These are phyloP conservation scores for Brienomyrus longianalis DNA, from an alignment of 2,113 vertebrate species.

Conservation along the genomic window DNA sequence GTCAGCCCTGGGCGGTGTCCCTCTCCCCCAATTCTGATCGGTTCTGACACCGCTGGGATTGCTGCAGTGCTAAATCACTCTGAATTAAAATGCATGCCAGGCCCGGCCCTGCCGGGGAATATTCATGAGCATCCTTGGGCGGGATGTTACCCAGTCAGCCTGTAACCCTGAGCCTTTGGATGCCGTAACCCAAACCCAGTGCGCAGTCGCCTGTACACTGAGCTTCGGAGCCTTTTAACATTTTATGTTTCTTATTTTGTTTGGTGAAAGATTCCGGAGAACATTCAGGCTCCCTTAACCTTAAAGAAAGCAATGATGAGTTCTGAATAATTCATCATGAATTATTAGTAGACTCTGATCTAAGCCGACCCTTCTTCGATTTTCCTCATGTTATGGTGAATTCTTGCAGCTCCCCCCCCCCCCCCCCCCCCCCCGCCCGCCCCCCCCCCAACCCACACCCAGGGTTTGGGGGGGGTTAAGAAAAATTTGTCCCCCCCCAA, in stretches of 20 bases:
- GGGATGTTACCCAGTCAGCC: not conserved
- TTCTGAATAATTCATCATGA: not conserved
- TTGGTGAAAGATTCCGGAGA: not conserved
- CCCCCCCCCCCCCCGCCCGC: no score
- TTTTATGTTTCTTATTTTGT: not conserved
- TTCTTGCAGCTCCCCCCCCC: not conserved
- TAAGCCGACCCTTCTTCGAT: no score
- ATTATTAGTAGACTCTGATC: not conserved
- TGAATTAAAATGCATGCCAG: not conserved
- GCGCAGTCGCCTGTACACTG: not conserved
- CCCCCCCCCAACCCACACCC: no score
- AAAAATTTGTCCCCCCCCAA: no score
- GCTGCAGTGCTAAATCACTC: not conserved
- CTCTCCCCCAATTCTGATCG: not conserved
- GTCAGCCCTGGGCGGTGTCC: not conserved
- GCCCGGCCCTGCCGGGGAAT: not conserved
- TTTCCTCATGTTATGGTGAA: not conserved
- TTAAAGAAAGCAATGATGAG: not conserved
- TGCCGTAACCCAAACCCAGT: not conserved
- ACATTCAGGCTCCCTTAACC: not conserved
- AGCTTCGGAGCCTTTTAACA: not conserved
- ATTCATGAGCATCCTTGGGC: not conserved
- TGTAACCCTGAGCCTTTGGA: not conserved
- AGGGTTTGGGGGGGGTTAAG: no score
- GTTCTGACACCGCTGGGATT: not conserved